Evolutionary conservation across 2,113 vertebrate species (phyloP), one percentile per base, ranked within the genome.

Genomic region (Octodon degus): DNA sequence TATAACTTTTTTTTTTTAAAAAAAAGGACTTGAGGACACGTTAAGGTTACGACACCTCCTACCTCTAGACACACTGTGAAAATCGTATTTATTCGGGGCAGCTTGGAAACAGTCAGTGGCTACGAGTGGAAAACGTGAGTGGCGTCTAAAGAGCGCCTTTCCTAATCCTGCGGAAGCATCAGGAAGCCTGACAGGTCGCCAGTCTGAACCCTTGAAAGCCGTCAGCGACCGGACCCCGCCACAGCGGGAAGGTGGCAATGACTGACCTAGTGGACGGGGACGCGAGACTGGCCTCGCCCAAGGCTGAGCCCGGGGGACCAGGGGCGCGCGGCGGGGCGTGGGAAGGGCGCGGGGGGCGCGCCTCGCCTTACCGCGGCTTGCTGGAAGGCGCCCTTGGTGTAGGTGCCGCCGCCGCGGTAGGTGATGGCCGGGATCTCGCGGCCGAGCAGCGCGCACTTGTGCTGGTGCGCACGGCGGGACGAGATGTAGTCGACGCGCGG

Each of bases 361-460:
- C 76, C 43, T 32, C 3, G 30, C 98, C 99, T 99, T 99, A 99
- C 99, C 99, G 99, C 99, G 55, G 99, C 99, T 96, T 99, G 99
- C 98, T 99, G 99, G 98, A 99, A 99, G 92, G 99, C 99, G 96
- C 99, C 99, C 96, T 99, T 99, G 91, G 99, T 99, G 98, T 99
- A 99, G 97, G 99, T 99, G 95, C 99, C 99, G 20, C 99, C 99
- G 96, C 99, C 99, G 86, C 99, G 98, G 98, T 99, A 99, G 97
- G 98, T 97, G 98, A 99, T 99, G 97, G 98, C 98, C 0, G 99
- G 99, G 98, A 99, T 99, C 98, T 99, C 99, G 60, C 99, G 99
- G 96, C 99, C 99, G 93, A 99, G 99, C 95, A 99, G 98, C 17
- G 99, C 99, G 97, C 99, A 99, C 98, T 99, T 99, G 99, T 99